Conservation (phyloP, 2,888 invertebrate genomes). For the Thelaira solivaga region DNA sequence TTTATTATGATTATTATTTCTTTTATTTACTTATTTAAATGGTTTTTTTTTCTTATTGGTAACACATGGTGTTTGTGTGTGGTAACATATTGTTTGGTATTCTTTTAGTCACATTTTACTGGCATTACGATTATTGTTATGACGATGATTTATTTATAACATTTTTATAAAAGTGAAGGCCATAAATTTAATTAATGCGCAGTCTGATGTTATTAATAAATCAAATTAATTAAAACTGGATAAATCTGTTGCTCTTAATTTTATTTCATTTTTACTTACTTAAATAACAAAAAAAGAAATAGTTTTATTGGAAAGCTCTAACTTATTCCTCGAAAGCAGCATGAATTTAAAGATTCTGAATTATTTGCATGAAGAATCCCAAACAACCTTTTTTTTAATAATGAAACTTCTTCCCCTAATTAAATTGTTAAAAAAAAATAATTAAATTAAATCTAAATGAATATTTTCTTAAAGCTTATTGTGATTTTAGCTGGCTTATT, state of each 20-base stretch:
- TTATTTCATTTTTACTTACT: too few relatives aligned
- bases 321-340: too few relatives aligned
- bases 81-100: conserved; percentile 37
- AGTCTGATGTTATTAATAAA: conserved; percentile 8
- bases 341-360: too few relatives aligned
- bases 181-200: conserved; percentile 15
- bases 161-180: conserved; percentile 44
- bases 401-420: too few relatives aligned
- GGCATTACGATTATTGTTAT: conserved; percentile 34
- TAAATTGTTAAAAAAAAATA: too few relatives aligned
- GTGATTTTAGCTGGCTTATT: too few relatives aligned
- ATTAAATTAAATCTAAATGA: too few relatives aligned
- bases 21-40: conserved; percentile 1
- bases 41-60: background rate
- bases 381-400: too few relatives aligned
- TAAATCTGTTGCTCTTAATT: background rate
- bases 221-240: background rate
- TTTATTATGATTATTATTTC: conserved; percentile 29
- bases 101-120: conserved; percentile 21
- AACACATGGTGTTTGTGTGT: conserved; percentile 50
- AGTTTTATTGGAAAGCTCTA: too few relatives aligned
- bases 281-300: too few relatives aligned
- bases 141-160: conserved; percentile 55
- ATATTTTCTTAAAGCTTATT: too few relatives aligned
- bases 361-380: too few relatives aligned